Conservation (phyloP, 1,140 invertebrate species). For the Bombyx mori region ASM3026992v2 NC_085128.1:6878501-6879000, state of each 20-base stretch:
- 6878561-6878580: conserved; percentile 2
- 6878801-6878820: too few relatives aligned
- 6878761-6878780: background rate
- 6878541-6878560: background rate
- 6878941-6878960: too few relatives aligned
- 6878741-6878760: background rate
- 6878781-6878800: too few relatives aligned
- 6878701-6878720: background rate
- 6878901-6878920: too few relatives aligned
- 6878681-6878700: background rate
- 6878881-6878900: too few relatives aligned
- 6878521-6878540: conserved; percentile 1
- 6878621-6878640: background rate
- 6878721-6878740: background rate
- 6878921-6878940: too few relatives aligned
- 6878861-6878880: too few relatives aligned
- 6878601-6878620: background rate
- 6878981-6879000: too few relatives aligned
- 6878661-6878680: background rate
- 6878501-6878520: background rate
- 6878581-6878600: conserved; percentile 2
- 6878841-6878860: too few relatives aligned
- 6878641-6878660: background rate
- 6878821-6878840: too few relatives aligned
- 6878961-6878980: too few relatives aligned